Conservation (phyloP, 2,888 invertebrate genomes). For the Standfussiana lucernea region DNA sequence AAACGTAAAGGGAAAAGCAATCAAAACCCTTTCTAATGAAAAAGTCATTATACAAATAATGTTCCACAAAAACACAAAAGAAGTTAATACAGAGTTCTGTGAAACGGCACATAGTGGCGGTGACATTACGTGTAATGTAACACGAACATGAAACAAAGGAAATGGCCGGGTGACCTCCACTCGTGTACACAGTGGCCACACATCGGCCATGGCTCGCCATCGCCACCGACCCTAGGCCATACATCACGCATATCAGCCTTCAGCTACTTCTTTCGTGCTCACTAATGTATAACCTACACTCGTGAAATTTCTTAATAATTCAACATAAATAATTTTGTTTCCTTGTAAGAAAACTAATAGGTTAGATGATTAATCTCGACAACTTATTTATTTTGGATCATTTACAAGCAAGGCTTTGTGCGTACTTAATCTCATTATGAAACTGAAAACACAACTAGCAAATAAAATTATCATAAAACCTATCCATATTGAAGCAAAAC, state of each 20-base stretch:
- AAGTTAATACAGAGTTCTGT: conserved; percentile 50
- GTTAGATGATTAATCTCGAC: background rate
- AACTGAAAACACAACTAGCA: background rate
- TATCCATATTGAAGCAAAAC: background rate
- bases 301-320: conserved; percentile 37
- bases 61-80: conserved; percentile 49
- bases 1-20: conserved; percentile 43
- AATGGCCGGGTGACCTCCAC: conserved; percentile 47
- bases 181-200: conserved; percentile 11
- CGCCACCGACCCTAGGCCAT: background rate
- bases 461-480: background rate
- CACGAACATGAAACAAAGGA: conserved; percentile 62
- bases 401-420: background rate
- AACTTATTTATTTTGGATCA: background rate
- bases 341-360: conserved; percentile 14
- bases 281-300: conserved; percentile 15
- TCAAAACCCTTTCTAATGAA: conserved; percentile 49
- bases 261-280: conserved; percentile 29
- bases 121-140: conserved; percentile 56
- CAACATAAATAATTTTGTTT: conserved; percentile 14
- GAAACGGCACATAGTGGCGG: conserved; percentile 35
- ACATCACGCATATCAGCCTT: conserved; percentile 48
- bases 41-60: conserved; percentile 57
- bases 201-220: conserved; percentile 1
- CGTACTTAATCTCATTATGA: background rate